Evolutionary conservation across 2,888 invertebrate species (phyloP).

Genomic region (Caenorhabditis becei): DNA sequence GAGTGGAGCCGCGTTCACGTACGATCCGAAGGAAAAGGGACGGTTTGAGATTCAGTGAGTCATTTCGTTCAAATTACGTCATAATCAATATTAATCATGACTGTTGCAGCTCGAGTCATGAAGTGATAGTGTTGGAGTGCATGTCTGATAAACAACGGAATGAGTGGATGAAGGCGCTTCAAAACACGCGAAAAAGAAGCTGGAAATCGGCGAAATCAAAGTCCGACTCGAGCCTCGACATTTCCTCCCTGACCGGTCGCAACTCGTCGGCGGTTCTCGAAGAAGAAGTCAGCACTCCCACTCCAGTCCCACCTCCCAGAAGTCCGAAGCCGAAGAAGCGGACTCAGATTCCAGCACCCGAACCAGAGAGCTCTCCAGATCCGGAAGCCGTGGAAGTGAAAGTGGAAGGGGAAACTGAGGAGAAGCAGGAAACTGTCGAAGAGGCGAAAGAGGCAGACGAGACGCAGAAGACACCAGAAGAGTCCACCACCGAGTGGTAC

Average conservation of each 20-base stretch:
- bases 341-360: slow-evolving; percentile 8
- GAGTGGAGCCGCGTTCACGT: slow-evolving; percentile 78
- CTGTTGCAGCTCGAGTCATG: slow-evolving; percentile 71
- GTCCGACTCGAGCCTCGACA: slow-evolving; percentile 55
- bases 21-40: slow-evolving; percentile 76
- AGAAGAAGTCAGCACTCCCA: slow-evolving; percentile 27
- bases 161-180: slow-evolving; percentile 77
- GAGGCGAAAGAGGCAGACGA: slow-evolving; percentile 15
- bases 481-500: slow-evolving; percentile 75
- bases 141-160: slow-evolving; percentile 70
- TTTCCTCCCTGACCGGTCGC: slow-evolving; percentile 49
- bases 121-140: slow-evolving; percentile 74
- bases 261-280: slow-evolving; percentile 39
- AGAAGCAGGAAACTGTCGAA: slow-evolving; percentile 13
- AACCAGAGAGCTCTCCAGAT: neutral
- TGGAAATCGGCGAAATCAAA: slow-evolving; percentile 59
- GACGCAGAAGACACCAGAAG: slow-evolving; percentile 12
- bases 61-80: neutral
- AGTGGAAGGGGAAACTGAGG: slow-evolving; percentile 7
- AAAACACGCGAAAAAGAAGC: slow-evolving; percentile 68
- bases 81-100: neutral
- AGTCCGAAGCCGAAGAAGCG: slow-evolving; percentile 52
- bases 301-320: slow-evolving; percentile 60
- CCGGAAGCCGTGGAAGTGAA: neutral
- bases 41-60: slow-evolving; percentile 79